Base-by-base conservation (phyloP, 1,140 invertebrate species). In the Nasonia giraulti region DNA sequence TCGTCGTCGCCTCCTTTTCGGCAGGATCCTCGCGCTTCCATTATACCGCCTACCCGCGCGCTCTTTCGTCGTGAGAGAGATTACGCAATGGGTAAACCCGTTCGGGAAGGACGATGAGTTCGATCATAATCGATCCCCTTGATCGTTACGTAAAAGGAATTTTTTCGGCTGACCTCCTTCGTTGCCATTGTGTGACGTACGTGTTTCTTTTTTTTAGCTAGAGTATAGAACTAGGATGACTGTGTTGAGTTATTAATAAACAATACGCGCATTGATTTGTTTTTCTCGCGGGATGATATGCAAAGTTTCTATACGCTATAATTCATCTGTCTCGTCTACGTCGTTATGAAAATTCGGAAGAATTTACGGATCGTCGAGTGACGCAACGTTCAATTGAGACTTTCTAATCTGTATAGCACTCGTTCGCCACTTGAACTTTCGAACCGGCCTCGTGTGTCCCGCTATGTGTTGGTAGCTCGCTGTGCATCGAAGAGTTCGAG, bases 371-470 rank as follows among this genome's bases (percentile, higher is more conserved):
- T 40, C 5, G 33, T 14, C 23, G n/a, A 20, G 40, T 83, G 75
- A 78, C 78, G 82, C 76, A 83, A 83, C 47, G 20, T 71, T 55
- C 75, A 71, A 83, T 83, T 50, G 82, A 68, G 78, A 83, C 82
- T 83, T 83, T 83, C 82, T 78, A 83, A 78, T 83, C 82, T 83
- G 75, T 80, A 27, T 1, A 80, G n/a, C 33, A 27, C 71, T 83
- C 74, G 73, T 82, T 47, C 31, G 1, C 66, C 47, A 7, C 69
- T 81, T 81, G 80, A 81, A 82, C 80, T 82, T 74, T 82, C 74
- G 74, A 83, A 40, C 74, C 55, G 55, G 10, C 20, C 1, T 20
- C 17, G 20, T 81, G 27, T 74, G 50, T 55, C 10, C 66, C 68
- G 68, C 47, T 80, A 69, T 6, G 37, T 68, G 14, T 10, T 27